Base-by-base conservation (phyloP, 2,888 invertebrate species). In the Lochmaea capreae region DNA sequence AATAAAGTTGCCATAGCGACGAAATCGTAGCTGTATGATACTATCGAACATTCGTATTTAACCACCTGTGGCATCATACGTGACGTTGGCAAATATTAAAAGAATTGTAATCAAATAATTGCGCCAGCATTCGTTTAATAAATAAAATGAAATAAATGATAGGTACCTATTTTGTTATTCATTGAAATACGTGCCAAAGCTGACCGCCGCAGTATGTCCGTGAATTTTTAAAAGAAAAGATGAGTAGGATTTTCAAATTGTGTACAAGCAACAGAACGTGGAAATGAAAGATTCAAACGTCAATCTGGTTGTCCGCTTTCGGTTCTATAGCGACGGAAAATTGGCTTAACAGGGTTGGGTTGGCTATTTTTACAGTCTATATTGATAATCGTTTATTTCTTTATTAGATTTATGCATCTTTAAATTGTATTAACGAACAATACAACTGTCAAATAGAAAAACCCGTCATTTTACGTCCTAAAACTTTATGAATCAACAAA, bases 261-360 rank as follows among this genome's bases (percentile, higher is more conserved):
- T 62, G 42, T 54, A 63, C 14, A 26, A 65, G 65, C 54, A 33
- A 14, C 54, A 49, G 49, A 18, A 65, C 22, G n/a, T 22, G 46
- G 46, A 46, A 68, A 68, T 68, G 3, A 59, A 68, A 59, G 43
- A 68, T 68, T 46, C 67, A 68, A 59, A 43, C 58, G 67, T 46
- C 46, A 68, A 68, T 68, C 59, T 46, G 62, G 33, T 61, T 59
- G 52, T 59, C 39, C 65, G 61, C 10, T 65, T 69, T n/a, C 39
- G 61, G 10, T 61, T 39, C 39, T 62, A 16, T 62, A 16, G 54
- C 54, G 18, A 1, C 18, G 8, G 9, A 18, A 54, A 54, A 54
- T 54, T 54, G 54, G 54, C 54, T 54, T 18, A 54, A 54, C 54
- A 54, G 54, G 18, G 54, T 18, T 10, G 54, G 54, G 3, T 18